These are phyloP conservation scores for Muscina levida DNA, from an alignment of 2,888 invertebrate species.

Conservation along the genomic window DNA sequence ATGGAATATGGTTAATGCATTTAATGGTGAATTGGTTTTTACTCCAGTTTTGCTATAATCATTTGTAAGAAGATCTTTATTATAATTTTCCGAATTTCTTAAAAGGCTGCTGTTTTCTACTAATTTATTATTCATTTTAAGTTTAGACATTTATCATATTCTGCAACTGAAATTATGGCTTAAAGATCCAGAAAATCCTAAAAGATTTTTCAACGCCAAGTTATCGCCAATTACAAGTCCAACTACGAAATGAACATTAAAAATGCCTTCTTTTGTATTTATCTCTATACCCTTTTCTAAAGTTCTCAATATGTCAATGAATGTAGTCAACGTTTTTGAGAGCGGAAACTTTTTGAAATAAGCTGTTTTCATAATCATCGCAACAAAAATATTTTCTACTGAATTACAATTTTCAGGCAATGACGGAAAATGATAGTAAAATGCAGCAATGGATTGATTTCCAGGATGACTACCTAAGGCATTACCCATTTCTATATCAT, in stretches of 20 bases:
- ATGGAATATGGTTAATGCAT: too few species aligned
- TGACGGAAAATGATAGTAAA: slow-evolving; percentile 52
- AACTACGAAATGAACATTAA: slow-evolving; percentile 50
- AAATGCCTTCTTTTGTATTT: slow-evolving; percentile 33
- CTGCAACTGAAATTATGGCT: slow-evolving; percentile 46
- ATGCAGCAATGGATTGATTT: slow-evolving; percentile 51
- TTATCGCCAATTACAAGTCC: slow-evolving; percentile 51
- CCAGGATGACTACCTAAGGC: slow-evolving; percentile 47
- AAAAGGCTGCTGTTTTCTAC: too few species aligned
- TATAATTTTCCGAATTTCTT: too few species aligned
- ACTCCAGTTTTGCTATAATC: too few species aligned
- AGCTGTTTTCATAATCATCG: slow-evolving; percentile 46
- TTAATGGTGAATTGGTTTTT: too few species aligned
- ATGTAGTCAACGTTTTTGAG: slow-evolving; percentile 42
- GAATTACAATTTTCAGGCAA: slow-evolving; percentile 44
- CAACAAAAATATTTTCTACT: slow-evolving; percentile 42
- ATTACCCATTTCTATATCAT: slow-evolving; percentile 44
- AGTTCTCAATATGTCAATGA: slow-evolving; percentile 40
- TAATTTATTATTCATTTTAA: too few species aligned
- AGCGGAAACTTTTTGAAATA: slow-evolving; percentile 44
- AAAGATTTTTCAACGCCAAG: slow-evolving; percentile 48
- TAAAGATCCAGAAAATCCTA: slow-evolving; percentile 44
- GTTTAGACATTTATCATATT: too few species aligned
- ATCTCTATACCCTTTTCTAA: too few species aligned
- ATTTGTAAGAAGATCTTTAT: too few species aligned